Percentiles rank a stretch among this genome's conserved stretches.
Evolutionary conservation across 1,140 invertebrate genomes (phyloP).

Genomic region (Rhagoletis zephyria): DNA sequence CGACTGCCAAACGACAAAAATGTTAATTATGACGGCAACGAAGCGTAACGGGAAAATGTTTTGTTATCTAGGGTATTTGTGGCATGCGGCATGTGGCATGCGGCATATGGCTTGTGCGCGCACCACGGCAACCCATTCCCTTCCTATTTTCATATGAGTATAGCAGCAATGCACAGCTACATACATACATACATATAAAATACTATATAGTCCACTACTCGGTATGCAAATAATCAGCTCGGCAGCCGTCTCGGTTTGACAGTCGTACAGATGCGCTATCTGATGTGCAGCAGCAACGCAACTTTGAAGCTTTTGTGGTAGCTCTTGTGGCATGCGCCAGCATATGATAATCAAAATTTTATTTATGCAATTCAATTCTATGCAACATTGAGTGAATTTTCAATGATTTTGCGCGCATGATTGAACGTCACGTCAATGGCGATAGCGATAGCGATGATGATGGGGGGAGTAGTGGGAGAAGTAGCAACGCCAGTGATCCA

Average conservation of each 20-base stretch:
- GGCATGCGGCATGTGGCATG: constrained; percentile 51
- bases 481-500: neutral
- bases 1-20: constrained; percentile 27
- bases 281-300: neutral
- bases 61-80: constrained; percentile 43
- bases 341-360: constrained; percentile 32
- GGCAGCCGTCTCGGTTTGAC: neutral
- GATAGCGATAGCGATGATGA: neutral
- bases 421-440: neutral
- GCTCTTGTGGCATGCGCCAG: constrained; percentile 26
- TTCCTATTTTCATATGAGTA: too few relatives aligned
- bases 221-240: constrained; percentile 27
- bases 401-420: constrained; percentile 45
- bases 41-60: neutral
- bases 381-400: constrained; percentile 34
- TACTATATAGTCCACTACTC: neutral
- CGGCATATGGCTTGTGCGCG: constrained; percentile 33
- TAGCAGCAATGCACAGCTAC: too few relatives aligned
- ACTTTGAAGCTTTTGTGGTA: neutral
- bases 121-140: neutral
- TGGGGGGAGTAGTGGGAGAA: too few relatives aligned
- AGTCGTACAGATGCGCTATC: constrained; percentile 36
- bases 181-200: too few relatives aligned
- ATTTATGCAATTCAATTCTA: constrained; percentile 42
- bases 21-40: constrained; percentile 49